phyloP scores from a whole-genome alignment of 2,113 vertebrate genomes.

The Ochotona princeps region DNA sequence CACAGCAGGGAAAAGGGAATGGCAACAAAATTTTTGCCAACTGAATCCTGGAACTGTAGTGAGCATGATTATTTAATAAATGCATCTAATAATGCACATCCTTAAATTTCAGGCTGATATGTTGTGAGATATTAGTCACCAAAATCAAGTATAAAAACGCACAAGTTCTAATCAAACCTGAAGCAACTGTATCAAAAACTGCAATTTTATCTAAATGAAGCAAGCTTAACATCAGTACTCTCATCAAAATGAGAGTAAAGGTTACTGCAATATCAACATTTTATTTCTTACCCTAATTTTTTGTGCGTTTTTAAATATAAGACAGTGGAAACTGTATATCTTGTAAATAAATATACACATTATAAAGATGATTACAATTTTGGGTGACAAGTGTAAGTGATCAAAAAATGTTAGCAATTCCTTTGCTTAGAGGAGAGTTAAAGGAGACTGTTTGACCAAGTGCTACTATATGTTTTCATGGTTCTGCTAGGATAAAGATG shows the following conservation, averaged over 20 bases:
- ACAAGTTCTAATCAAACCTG: constrained; percentile 25
- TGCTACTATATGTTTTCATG: not conserved
- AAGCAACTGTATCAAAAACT: constrained; percentile 30
- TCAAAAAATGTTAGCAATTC: constrained; percentile 31
- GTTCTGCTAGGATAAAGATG: constrained; percentile 29
- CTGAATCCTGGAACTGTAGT: not conserved
- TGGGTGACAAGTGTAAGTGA: not conserved
- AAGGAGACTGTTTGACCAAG: constrained; percentile 21
- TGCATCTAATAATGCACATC: not conserved
- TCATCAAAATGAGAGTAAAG: constrained; percentile 42
- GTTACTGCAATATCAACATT: not conserved
- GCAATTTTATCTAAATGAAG: constrained; percentile 53
- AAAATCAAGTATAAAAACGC: constrained; percentile 62
- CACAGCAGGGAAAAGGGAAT: not conserved
- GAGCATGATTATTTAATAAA: not conserved
- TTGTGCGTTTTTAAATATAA: constrained; percentile 20
- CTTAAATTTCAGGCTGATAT: constrained; percentile 27
- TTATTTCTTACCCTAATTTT: constrained; percentile 22
- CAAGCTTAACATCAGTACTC: not conserved
- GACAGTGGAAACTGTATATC: not conserved
- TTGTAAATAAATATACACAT: constrained; percentile 21
- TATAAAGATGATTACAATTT: constrained; percentile 8
- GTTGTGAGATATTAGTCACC: constrained; percentile 17
- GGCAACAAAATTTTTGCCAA: constrained; percentile 27
- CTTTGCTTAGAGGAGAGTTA: constrained; percentile 27